A percentile compares a stretch with the other conserved stretches of the same genome.
Evolutionary conservation across 2,797 vertebrate species (phyloP).

Genomic region (Sciurus carolinensis): DNA sequence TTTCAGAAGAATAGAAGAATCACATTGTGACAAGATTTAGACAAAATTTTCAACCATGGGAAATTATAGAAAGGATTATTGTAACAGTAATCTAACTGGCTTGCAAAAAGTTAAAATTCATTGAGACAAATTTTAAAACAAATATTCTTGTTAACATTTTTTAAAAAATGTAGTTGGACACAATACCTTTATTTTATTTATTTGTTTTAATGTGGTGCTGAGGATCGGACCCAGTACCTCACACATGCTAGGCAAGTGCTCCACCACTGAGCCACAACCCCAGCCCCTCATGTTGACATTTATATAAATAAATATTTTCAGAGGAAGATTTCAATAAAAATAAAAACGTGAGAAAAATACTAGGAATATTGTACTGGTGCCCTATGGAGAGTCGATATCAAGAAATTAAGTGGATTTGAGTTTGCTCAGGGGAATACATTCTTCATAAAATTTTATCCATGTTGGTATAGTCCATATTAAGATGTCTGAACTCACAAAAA

Average conservation of each 20-base stretch:
- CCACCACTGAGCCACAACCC: too few relatives aligned
- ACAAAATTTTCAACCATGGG: background rate
- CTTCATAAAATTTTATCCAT: constrained; percentile 66
- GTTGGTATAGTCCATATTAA: constrained; percentile 71
- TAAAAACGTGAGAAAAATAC: constrained; percentile 32
- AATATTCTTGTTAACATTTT: constrained; percentile 16
- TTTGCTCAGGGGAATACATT: constrained; percentile 71
- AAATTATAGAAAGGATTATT: constrained; percentile 23
- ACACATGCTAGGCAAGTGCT: too few relatives aligned
- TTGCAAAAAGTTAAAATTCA: constrained; percentile 57
- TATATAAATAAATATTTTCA: constrained; percentile 65
- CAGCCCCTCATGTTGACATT: background rate
- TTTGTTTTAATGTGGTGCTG: too few relatives aligned
- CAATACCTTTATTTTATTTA: too few relatives aligned
- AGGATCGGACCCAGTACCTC: too few relatives aligned
- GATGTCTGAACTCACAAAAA: constrained; percentile 74
- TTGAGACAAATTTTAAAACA: constrained; percentile 54
- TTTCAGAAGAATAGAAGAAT: background rate
- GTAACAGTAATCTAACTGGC: constrained; percentile 27
- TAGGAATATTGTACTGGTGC: constrained; percentile 53
- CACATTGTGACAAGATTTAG: constrained; percentile 36
- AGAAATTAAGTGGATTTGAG: constrained; percentile 58
- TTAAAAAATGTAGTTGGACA: too few relatives aligned
- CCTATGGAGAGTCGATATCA: constrained; percentile 49
- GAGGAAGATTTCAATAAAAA: constrained; percentile 68